These are phyloP conservation scores for Bombylius major DNA, from an alignment of 2,888 invertebrate species.

Conservation along the genomic window DNA sequence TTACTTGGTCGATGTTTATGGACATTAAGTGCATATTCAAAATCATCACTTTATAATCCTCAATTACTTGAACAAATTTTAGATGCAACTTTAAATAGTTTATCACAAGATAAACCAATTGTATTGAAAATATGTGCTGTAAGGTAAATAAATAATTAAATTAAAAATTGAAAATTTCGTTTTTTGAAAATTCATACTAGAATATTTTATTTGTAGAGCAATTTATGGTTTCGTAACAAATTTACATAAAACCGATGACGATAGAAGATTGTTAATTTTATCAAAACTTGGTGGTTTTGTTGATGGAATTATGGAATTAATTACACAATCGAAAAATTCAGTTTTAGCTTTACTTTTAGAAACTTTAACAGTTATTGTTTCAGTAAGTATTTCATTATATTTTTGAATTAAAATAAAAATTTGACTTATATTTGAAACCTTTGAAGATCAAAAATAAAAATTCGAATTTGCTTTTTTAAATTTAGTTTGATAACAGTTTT, in stretches of 20 bases:
- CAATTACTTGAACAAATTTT: slow-evolving; percentile 32
- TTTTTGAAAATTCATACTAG: background rate
- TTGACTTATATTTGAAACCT: background rate
- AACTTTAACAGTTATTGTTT: slow-evolving; percentile 40
- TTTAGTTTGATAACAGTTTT: slow-evolving; percentile 49
- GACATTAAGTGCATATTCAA: slow-evolving; percentile 33
- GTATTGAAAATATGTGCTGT: slow-evolving; percentile 32
- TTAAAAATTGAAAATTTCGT: background rate
- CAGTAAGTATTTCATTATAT: slow-evolving; percentile 27
- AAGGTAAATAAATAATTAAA: slow-evolving; percentile 17
- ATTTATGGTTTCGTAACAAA: slow-evolving; percentile 37
- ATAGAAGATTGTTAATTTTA: slow-evolving; percentile 33
- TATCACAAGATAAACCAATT: slow-evolving; percentile 29
- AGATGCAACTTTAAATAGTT: slow-evolving; percentile 27
- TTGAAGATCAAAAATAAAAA: background rate
- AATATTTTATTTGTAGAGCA: slow-evolving; percentile 17
- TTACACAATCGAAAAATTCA: slow-evolving; percentile 39
- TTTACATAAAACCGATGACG: slow-evolving; percentile 36
- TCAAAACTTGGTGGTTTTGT: slow-evolving; percentile 42
- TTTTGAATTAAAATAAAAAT: no score
- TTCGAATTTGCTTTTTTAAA: slow-evolving; percentile 13
- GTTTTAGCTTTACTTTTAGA: slow-evolving; percentile 42
- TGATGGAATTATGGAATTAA: slow-evolving; percentile 38
- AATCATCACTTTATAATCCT: slow-evolving; percentile 30
- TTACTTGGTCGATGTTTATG: slow-evolving; percentile 33